These are phyloP conservation scores for Temnothorax longispinosus DNA, from an alignment of 1,140 invertebrate species.

Conservation along the genomic window DNA sequence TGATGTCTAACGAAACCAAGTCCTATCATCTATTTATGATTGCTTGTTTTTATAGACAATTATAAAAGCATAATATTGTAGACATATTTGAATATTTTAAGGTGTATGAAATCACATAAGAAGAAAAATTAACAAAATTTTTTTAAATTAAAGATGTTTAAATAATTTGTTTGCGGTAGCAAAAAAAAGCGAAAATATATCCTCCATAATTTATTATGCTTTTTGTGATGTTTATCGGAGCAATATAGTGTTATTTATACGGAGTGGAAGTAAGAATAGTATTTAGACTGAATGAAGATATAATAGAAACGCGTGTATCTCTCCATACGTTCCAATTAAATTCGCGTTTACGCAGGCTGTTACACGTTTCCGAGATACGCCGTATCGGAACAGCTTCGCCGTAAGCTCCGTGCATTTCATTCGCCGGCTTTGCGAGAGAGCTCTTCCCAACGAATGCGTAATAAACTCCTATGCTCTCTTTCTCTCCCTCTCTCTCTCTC, in stretches of 20 bases:
- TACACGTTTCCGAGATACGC: conserved; percentile 20
- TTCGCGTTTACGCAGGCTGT: conserved; percentile 35
- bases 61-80: not conserved
- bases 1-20: not conserved
- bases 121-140: not conserved
- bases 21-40: not conserved
- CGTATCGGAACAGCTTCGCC: conserved; percentile 15
- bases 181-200: not conserved
- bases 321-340: conserved; percentile 47
- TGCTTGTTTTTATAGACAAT: not conserved
- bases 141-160: not conserved
- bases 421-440: conserved; percentile 22
- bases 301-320: conserved; percentile 29
- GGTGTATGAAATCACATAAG: not conserved
- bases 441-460: conserved; percentile 16
- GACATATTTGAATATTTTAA: not conserved
- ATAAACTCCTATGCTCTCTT: conserved; percentile 32
- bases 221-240: not conserved
- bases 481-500: no score
- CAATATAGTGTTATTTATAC: not conserved
- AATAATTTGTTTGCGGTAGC: not conserved
- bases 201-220: not conserved
- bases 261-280: not conserved
- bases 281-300: conserved; percentile 35
- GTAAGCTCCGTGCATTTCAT: conserved; percentile 40